Conservation (phyloP, 64 coral and sea anemone species). For the Pocillopora verrucosa region DNA sequence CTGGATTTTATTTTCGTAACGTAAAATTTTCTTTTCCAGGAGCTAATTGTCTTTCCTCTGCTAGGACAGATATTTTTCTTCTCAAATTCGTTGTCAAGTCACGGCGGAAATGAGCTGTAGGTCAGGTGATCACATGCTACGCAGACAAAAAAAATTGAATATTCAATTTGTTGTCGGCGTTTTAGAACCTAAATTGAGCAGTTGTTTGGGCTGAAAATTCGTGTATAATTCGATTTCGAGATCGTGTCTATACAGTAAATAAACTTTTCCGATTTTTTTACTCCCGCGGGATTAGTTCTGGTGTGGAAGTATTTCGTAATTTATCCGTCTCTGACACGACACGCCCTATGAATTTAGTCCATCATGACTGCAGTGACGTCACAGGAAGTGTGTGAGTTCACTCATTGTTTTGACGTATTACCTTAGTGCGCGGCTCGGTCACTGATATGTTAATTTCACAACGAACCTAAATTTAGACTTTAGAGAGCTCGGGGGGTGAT, state of each 20-base stretch:
- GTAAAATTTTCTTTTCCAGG: background rate
- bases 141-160: background rate
- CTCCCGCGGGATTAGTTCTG: background rate
- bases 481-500: slow-evolving; percentile 81
- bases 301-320: background rate
- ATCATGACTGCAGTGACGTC: slow-evolving; percentile 66
- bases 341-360: slow-evolving; percentile 17
- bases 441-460: slow-evolving; percentile 88
- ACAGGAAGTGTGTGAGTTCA: slow-evolving; percentile 90
- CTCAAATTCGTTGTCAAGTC: background rate
- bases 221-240: no score
- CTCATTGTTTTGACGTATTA: slow-evolving; percentile 94
- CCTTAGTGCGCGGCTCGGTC: slow-evolving; percentile 62
- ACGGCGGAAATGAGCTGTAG: background rate
- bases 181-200: background rate
- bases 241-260: background rate
- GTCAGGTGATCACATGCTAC: slow-evolving; percentile 16
- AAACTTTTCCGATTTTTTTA: background rate
- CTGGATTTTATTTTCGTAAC: background rate
- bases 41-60: background rate
- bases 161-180: background rate
- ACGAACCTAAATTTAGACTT: slow-evolving; percentile 91
- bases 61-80: background rate
- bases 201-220: background rate
- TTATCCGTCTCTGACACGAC: background rate